These are phyloP conservation scores for Dysmachus trigonus DNA, from an alignment of 2,888 invertebrate species.

Conservation along the genomic window DNA sequence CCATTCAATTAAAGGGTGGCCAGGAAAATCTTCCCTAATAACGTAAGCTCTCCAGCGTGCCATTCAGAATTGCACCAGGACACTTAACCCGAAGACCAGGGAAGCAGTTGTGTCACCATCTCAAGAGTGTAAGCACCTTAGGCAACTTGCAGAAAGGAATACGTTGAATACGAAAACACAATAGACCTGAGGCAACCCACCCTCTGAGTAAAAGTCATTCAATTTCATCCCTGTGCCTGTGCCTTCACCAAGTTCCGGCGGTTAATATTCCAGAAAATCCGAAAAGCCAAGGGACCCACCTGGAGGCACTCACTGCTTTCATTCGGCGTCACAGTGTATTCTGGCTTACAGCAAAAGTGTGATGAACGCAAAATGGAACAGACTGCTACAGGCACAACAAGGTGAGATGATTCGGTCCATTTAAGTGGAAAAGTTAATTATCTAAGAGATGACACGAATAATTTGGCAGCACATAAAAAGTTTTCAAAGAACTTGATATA, in stretches of 20 bases:
- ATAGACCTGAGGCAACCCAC: not conserved
- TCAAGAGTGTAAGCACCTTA: not conserved
- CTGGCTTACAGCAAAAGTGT: not conserved
- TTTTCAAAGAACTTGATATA: no score
- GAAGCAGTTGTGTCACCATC: not conserved
- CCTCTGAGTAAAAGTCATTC: not conserved
- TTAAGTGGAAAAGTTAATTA: not conserved
- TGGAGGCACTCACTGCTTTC: not conserved
- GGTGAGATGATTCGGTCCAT: not conserved
- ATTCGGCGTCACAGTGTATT: not conserved
- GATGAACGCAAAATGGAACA: constrained; percentile 29
- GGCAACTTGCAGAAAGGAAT: not conserved
- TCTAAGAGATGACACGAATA: not conserved
- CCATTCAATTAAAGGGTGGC: not conserved
- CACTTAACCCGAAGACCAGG: not conserved
- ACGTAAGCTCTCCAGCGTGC: not conserved
- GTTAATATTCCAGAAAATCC: not conserved
- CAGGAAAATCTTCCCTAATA: not conserved
- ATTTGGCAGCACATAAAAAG: not conserved
- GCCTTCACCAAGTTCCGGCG: not conserved
- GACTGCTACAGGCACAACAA: constrained; percentile 25
- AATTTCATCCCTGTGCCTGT: not conserved
- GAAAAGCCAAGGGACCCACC: not conserved
- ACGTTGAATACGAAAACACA: not conserved
- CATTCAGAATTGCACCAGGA: not conserved